A percentile compares a stretch with the other conserved stretches of the same genome.
phyloP scores from a whole-genome alignment of 2,113 vertebrate species.

The Tyrannus savana region DNA sequence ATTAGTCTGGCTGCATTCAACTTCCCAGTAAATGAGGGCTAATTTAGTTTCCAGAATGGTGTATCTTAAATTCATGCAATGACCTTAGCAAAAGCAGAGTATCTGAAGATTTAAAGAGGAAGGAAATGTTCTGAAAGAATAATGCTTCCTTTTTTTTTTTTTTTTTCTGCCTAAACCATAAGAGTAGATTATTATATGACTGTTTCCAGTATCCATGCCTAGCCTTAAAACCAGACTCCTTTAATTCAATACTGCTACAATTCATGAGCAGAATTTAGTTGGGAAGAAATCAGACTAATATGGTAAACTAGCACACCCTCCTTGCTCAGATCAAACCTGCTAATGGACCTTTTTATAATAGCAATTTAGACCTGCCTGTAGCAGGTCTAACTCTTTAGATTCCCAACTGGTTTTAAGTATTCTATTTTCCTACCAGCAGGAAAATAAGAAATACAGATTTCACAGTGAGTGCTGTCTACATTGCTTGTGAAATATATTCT shows the following conservation, averaged over 20 bases:
- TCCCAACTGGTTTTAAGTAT: not conserved
- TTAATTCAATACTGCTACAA: constrained; percentile 36
- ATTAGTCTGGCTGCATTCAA: constrained; percentile 78
- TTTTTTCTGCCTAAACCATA: not conserved
- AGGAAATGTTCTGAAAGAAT: constrained; percentile 51
- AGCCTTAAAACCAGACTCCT: constrained; percentile 34
- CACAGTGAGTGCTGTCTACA: not conserved
- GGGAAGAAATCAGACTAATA: not conserved
- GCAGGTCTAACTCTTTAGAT: constrained; percentile 17
- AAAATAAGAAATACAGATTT: constrained; percentile 34
- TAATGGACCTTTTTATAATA: not conserved
- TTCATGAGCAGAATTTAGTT: constrained; percentile 24
- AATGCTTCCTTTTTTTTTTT: constrained; percentile 14
- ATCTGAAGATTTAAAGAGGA: constrained; percentile 64
- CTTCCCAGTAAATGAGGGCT: constrained; percentile 78
- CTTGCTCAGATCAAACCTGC: constrained; percentile 31
- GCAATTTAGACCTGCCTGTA: not conserved
- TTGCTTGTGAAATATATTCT: not conserved
- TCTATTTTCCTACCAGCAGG: not conserved
- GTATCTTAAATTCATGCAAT: constrained; percentile 74
- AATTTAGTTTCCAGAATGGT: constrained; percentile 80
- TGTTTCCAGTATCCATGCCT: constrained; percentile 12
- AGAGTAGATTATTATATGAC: not conserved
- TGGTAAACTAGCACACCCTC: constrained; percentile 31
- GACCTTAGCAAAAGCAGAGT: constrained; percentile 69